Evolutionary conservation across 2,888 invertebrate species (phyloP).

Genomic region (Athripsodes cinereus): DNA sequence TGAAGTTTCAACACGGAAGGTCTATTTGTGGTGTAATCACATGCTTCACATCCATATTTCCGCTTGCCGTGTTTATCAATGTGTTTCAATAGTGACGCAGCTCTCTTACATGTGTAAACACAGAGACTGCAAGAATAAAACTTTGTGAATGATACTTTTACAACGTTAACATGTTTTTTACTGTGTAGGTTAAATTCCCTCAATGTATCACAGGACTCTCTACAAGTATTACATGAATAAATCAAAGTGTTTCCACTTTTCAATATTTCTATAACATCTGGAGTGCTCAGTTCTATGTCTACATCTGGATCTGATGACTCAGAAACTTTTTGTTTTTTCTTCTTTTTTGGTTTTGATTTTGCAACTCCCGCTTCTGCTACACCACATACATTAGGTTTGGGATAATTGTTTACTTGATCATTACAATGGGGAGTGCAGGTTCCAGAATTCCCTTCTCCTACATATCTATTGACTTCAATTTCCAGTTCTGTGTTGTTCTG

Average conservation of each 20-base stretch:
- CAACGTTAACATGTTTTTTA: not conserved
- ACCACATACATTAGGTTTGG: too few relatives aligned
- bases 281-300: not conserved
- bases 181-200: conserved; percentile 1
- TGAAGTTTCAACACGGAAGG: not conserved
- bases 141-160: not conserved
- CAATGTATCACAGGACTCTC: not conserved
- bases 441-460: too few relatives aligned
- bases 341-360: not conserved
- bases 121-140: conserved; percentile 1
- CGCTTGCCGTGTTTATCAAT: not conserved
- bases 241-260: not conserved
- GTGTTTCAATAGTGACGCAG: not conserved
- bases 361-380: not conserved
- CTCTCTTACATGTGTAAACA: not conserved
- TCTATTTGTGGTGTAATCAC: conserved; percentile 1
- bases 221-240: conserved; percentile 3
- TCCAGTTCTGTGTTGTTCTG: too few relatives aligned
- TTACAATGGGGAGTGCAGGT: too few relatives aligned
- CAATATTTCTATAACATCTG: not conserved
- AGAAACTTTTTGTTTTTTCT: not conserved
- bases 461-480: too few relatives aligned
- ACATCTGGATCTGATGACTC: not conserved
- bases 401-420: too few relatives aligned
- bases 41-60: conserved; percentile 1